Percentiles rank a stretch among this genome's conserved stretches.
phyloP scores from a whole-genome alignment of 2,113 vertebrate genomes.

The Xiphias gladius region DNA sequence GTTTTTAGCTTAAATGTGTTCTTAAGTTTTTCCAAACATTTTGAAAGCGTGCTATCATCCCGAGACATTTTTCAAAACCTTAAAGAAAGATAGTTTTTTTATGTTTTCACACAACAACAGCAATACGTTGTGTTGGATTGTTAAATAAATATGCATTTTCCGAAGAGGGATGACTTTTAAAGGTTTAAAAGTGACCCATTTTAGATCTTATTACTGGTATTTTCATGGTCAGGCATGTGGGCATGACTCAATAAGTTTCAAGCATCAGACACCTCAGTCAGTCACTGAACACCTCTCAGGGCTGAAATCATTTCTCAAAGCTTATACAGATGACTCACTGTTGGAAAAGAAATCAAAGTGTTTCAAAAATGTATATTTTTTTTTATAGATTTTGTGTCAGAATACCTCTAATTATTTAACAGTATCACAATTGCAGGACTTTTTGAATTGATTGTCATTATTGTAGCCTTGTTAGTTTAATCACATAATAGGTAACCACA shows the following conservation, averaged over 20 bases:
- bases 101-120: background rate
- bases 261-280: background rate
- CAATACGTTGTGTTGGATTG: background rate
- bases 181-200: background rate
- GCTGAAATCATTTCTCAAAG: conserved; percentile 28
- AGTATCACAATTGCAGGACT: no score
- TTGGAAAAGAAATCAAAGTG: background rate
- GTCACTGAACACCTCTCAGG: conserved; percentile 1
- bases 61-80: background rate
- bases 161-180: background rate
- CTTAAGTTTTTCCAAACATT: background rate
- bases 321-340: background rate
- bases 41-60: background rate
- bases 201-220: background rate
- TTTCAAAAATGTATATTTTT: no score
- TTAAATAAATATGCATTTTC: background rate
- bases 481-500: background rate
- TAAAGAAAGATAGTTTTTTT: background rate
- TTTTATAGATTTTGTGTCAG: background rate
- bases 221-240: background rate
- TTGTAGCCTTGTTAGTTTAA: no score
- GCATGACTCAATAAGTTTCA: background rate
- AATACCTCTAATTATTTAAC: no score
- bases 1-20: background rate
- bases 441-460: no score